Percentiles rank a stretch among this genome's conserved stretches.
phyloP scores from a whole-genome alignment of 2,888 invertebrate genomes.

The Luffia ferchaultella region DNA sequence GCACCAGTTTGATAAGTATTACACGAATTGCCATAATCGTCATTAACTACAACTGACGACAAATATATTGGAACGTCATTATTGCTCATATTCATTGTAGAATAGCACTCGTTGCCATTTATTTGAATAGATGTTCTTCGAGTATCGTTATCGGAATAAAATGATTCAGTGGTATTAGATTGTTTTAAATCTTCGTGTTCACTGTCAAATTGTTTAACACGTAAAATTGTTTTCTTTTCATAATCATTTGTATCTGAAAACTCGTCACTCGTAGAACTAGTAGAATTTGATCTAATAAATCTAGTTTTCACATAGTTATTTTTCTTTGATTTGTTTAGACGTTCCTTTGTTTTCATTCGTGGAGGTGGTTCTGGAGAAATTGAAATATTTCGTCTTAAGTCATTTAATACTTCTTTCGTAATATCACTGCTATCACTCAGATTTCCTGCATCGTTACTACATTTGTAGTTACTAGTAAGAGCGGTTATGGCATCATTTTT shows the following conservation, averaged over 20 bases:
- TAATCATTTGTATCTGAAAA: conserved; percentile 57
- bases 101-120: conserved; percentile 77
- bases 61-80: conserved; percentile 75
- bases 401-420: conserved; percentile 42
- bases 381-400: conserved; percentile 46
- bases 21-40: conserved; percentile 50
- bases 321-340: conserved; percentile 44
- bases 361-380: conserved; percentile 60
- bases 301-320: conserved; percentile 60
- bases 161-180: conserved; percentile 20
- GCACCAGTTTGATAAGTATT: conserved; percentile 62
- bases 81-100: conserved; percentile 76
- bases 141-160: conserved; percentile 36
- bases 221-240: conserved; percentile 50
- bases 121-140: conserved; percentile 78
- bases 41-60: conserved; percentile 76
- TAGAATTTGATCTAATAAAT: conserved; percentile 51
- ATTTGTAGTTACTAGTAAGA: conserved; percentile 21
- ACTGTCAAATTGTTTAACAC: conserved; percentile 55
- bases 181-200: conserved; percentile 46
- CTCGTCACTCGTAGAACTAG: conserved; percentile 59
- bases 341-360: conserved; percentile 42
- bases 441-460: conserved; percentile 33
- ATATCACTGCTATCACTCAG: conserved; percentile 54
- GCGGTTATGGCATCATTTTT: conserved; percentile 1